phyloP scores from a whole-genome alignment of 2,113 vertebrate genomes.

The Patagioenas fasciata region DNA sequence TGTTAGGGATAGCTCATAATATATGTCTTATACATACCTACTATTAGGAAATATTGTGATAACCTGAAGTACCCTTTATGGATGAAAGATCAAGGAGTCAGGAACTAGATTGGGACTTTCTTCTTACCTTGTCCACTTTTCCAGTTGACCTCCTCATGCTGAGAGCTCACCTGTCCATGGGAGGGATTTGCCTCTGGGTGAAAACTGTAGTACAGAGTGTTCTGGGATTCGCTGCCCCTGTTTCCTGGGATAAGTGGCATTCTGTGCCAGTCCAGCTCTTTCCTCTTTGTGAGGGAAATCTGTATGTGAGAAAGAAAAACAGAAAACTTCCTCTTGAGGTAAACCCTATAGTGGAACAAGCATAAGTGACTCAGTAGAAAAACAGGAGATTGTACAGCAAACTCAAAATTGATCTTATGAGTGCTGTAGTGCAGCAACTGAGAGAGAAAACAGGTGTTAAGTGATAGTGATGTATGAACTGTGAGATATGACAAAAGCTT shows the following conservation, averaged over 20 bases:
- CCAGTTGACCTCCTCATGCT: not conserved
- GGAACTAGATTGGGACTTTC: not conserved
- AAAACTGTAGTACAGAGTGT: not conserved
- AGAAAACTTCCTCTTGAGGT: not conserved
- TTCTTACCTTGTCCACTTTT: not conserved
- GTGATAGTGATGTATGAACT: not conserved
- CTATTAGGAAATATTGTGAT: not conserved
- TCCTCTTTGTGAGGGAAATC: not conserved
- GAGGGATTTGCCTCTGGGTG: not conserved
- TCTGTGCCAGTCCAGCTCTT: not conserved
- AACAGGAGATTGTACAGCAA: constrained; percentile 10
- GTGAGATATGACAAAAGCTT: not conserved
- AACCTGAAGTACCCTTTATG: not conserved
- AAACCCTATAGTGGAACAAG: not conserved
- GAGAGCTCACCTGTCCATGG: not conserved
- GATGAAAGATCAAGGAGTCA: not conserved
- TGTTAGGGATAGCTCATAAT: not conserved
- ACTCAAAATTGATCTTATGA: not conserved
- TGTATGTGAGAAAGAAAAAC: not conserved
- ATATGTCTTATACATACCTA: not conserved
- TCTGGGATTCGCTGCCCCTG: not conserved
- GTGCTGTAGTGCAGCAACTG: not conserved
- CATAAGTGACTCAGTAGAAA: constrained; percentile 1
- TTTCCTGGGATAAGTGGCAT: not conserved
- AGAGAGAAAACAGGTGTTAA: not conserved